These are phyloP conservation scores for Helicoverpa zea DNA, from an alignment of 1,140 invertebrate species.

Conservation along the genomic window DNA sequence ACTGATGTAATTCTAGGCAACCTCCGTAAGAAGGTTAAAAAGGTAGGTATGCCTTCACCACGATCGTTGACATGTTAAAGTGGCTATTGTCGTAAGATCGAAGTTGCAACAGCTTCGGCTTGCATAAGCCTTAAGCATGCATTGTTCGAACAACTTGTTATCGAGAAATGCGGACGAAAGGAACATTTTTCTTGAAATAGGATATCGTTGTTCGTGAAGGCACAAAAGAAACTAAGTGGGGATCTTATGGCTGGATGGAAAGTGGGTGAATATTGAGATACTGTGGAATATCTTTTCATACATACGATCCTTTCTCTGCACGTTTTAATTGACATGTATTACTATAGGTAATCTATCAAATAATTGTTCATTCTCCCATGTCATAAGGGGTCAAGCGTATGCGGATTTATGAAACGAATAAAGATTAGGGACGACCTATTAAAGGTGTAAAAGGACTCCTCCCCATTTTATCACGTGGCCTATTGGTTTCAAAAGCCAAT, in stretches of 20 bases:
- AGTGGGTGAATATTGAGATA: too few relatives aligned
- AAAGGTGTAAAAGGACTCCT: neutral
- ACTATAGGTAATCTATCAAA: too few relatives aligned
- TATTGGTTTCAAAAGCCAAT: constrained; percentile 22
- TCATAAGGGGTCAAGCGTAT: too few relatives aligned
- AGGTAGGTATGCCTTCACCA: neutral
- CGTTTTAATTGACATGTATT: too few relatives aligned
- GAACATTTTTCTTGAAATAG: neutral
- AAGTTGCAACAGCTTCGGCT: constrained; percentile 13
- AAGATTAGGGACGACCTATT: neutral
- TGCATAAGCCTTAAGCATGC: constrained; percentile 23
- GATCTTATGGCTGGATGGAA: neutral
- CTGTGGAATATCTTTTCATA: too few relatives aligned
- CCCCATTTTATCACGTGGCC: neutral
- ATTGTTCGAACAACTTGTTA: constrained; percentile 28
- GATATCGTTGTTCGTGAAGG: neutral
- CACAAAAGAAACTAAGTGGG: neutral
- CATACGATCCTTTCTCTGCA: too few relatives aligned
- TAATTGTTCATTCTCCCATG: too few relatives aligned
- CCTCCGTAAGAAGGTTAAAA: neutral
- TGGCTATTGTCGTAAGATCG: neutral
- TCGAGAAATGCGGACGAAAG: constrained; percentile 11
- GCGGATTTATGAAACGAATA: too few relatives aligned
- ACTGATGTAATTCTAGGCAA: neutral
- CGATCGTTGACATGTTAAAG: constrained; percentile 5